Evolutionary conservation across 2,113 vertebrate species (phyloP).

Genomic region (Alexandromys fortis): DNA sequence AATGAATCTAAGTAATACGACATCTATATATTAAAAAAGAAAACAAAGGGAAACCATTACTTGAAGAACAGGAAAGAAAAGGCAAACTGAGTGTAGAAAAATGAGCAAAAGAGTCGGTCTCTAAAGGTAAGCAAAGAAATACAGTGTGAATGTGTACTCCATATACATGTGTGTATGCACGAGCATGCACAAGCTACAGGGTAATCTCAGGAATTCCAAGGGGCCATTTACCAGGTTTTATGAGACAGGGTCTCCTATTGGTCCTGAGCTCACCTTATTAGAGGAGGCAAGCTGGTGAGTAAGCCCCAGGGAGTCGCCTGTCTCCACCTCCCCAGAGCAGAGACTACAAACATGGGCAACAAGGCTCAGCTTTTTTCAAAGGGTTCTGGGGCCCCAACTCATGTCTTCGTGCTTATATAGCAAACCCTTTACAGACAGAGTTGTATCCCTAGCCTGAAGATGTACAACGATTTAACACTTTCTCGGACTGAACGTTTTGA

Average conservation of each 20-base stretch:
- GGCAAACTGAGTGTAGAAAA: not conserved
- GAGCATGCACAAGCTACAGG: not conserved
- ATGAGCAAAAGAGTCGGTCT: not conserved
- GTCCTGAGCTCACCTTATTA: not conserved
- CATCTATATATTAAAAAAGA: not conserved
- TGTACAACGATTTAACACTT: not conserved
- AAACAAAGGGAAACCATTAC: not conserved
- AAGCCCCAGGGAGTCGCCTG: not conserved
- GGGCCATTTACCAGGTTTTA: not conserved
- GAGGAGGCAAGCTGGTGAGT: fast-evolving
- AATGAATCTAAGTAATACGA: not conserved
- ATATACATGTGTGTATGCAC: not conserved
- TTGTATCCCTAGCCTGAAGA: not conserved
- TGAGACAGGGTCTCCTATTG: not conserved
- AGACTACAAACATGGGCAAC: not conserved
- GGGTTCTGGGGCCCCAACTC: not conserved
- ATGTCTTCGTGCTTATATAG: not conserved
- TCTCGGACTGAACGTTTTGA: not conserved
- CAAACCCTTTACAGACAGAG: not conserved
- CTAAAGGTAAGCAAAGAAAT: not conserved
- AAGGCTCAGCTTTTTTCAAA: not conserved
- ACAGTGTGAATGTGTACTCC: not conserved
- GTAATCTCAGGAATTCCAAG: not conserved
- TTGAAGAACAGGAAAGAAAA: not conserved
- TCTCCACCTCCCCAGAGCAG: not conserved